Conservation (phyloP, 1,140 invertebrate genomes). For the Linepithema humile region DNA sequence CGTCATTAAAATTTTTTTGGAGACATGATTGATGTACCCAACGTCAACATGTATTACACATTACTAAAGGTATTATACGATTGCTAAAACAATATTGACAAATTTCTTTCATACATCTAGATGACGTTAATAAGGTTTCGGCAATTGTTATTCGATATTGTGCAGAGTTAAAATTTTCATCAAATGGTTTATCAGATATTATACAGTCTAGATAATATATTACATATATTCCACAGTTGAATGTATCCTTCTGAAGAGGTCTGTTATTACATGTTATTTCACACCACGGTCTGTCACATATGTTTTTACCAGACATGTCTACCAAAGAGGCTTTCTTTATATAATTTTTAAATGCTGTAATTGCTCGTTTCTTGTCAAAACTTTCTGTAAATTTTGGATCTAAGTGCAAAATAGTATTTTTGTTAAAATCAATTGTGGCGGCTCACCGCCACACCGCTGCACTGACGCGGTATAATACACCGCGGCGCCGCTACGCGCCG, state of each 20-base stretch:
- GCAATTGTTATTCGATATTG: background rate
- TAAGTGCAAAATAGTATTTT: background rate
- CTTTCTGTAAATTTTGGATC: background rate
- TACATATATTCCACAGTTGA: background rate
- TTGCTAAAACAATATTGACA: slow-evolving; percentile 5
- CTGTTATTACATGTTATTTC: background rate
- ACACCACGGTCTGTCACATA: background rate
- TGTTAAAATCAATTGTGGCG: background rate
- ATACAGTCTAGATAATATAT: background rate
- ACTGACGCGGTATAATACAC: too few species aligned
- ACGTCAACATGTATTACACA: background rate
- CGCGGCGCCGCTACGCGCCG: too few species aligned
- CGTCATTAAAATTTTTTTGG: background rate
- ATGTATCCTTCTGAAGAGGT: background rate
- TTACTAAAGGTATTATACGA: background rate
- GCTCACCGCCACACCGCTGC: too few species aligned
- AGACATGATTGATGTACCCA: background rate
- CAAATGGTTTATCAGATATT: background rate
- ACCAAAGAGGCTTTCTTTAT: background rate
- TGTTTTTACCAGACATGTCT: background rate
- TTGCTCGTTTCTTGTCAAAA: background rate
- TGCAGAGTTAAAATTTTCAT: background rate
- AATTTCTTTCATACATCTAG: background rate
- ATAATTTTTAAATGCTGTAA: slow-evolving; percentile 4
- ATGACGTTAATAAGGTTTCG: background rate